Evolutionary conservation across 1,140 invertebrate species (phyloP), one percentile per base, ranked within the genome.

Genomic region (Bombyx mandarina): DNA sequence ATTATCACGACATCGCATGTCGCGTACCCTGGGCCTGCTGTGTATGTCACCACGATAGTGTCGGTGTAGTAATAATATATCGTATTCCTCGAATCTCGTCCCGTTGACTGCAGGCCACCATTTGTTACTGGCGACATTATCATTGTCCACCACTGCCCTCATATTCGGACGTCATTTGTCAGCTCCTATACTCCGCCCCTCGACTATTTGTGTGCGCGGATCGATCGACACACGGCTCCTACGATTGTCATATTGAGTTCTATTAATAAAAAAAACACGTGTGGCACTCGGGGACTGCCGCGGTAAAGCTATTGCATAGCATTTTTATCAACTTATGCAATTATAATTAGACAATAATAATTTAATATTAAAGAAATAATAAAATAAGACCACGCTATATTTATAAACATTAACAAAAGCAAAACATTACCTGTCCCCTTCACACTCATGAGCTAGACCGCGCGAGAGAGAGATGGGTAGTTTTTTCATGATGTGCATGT

Each of bases 141-240:
- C 72, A 73, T 69, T 69, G 65, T 69, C 66, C 64, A 61, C 61
- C 72, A 71, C 68, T 67, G 67, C 60, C 67, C 72, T 77, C 67
- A 72, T 72, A 73, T 75, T 69, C 67, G 64, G 64, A 68, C 66
- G 65, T 75, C 68, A 69, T 77, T 75, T 77, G 70, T 77, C 70
- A 71, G 62, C 57, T 62, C 61, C 50, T 57, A 63, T 56, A 52
- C 12, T 52, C 45, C 45, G 43, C 58, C 58, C 58, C 61, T 61
- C 63, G 58, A 66, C 65, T 63, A 63, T 62, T 66, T 60, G 54
- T 57, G 45, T 57, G 26, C 4, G 26, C 26, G 26, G 26, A 35
- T 35, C 26, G 54, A 54, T 45, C 43, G 35, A 63, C 58, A 54
- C n/a, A 60, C 54, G 50, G 50, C 22, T 45, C n/a, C 45, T 12